Base-by-base conservation (phyloP, 1,140 invertebrate genomes). In the Zaprionus ghesquierei region DNA sequence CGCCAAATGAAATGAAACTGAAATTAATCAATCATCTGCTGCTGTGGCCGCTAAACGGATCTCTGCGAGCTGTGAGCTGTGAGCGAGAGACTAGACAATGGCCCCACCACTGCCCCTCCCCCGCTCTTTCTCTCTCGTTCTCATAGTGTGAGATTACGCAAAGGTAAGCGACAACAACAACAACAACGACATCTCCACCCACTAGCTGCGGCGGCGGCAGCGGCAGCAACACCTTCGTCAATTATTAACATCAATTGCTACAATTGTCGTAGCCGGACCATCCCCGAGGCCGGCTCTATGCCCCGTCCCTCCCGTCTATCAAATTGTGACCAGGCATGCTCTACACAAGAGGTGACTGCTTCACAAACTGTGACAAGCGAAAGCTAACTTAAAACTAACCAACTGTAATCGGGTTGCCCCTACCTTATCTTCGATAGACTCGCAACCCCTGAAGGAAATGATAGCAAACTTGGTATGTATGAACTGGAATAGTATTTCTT, bases 21-120 rank as follows among this genome's bases (percentile, higher is more conserved):
- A 90, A 91, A 91, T 91, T 90, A 91, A 91, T 91, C 90, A 91
- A 91, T 91, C 90, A 91, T 91, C 73, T 72, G 81, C 31, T 46
- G 58, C 29, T 29, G 46, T 38, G 35, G 71, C 69, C 63, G 59
- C 72, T 89, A 89, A 89, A 89, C 84, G 84, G 84, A 89, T 89
- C 84, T 89, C 22, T 35, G 58, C 27, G 63, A 27, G 31, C 60
- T 60, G n/a, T n/a, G n/a, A n/a, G n/a, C n/a, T n/a, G n/a, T n/a
- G 60, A 55, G 66, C 51, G 50, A 51, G 66, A 44, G 56, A 54
- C 68, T 80, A 80, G 81, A 84, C 80, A 84, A 84, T 69, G 31
- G 23, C 22, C 10, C n/a, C 58, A n/a, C n/a, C n/a, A n/a, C n/a
- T n/a, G n/a, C 25, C 44, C 59, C 44, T 49, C 66, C 62, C 69